These are phyloP conservation scores for Regulus satrapa DNA, from an alignment of 2,113 vertebrate genomes.

Conservation along the genomic window DNA sequence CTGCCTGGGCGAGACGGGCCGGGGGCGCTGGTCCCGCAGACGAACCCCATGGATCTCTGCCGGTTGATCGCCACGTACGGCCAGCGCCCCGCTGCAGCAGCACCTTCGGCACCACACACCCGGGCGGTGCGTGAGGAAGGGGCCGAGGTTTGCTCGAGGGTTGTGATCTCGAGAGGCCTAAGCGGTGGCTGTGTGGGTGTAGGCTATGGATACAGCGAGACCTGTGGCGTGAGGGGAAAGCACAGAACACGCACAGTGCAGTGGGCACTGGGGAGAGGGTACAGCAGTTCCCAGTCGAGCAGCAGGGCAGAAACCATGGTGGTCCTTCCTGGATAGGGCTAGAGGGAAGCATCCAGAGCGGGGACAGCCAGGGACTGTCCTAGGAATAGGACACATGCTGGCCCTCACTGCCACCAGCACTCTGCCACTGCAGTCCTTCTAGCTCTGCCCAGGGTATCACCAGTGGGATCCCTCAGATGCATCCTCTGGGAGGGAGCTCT, in stretches of 20 bases:
- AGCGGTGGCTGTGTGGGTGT: neutral
- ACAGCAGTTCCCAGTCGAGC: rapidly evolving
- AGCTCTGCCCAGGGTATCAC: neutral
- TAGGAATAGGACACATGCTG: rapidly evolving
- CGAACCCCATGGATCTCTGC: neutral
- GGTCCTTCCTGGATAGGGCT: rapidly evolving
- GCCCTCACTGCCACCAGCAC: too few species aligned
- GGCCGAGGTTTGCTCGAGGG: neutral
- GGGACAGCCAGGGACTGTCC: rapidly evolving
- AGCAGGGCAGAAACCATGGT: too few species aligned
- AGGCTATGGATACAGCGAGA: neutral
- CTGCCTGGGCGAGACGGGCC: neutral
- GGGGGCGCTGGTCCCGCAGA: neutral
- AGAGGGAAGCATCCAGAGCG: neutral
- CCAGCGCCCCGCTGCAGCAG: neutral
- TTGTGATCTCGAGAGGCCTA: rapidly evolving
- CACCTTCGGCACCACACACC: rapidly evolving
- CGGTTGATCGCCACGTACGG: too few species aligned
- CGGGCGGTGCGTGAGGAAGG: neutral
- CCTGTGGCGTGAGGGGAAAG: too few species aligned
- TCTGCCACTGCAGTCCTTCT: rapidly evolving
- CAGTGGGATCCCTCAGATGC: rapidly evolving
- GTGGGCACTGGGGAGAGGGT: too few species aligned
- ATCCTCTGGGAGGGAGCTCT: too few species aligned
- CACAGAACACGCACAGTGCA: too few species aligned